phyloP scores from a whole-genome alignment of 2,113 vertebrate genomes.

The Gambusia affinis region DNA sequence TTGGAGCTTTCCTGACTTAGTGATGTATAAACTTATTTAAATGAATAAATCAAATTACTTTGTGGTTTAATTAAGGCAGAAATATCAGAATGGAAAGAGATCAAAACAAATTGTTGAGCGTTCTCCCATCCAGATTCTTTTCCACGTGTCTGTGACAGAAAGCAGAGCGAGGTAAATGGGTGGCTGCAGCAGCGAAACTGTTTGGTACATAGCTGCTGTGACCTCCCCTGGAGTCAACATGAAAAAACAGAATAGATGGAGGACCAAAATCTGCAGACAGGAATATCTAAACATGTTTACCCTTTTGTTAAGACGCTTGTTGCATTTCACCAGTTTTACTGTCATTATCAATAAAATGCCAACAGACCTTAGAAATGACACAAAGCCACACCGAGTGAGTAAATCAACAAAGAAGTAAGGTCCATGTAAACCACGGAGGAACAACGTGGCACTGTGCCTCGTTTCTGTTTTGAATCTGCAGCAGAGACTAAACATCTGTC shows the following conservation, averaged over 20 bases:
- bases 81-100: not conserved
- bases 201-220: not conserved
- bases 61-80: not conserved
- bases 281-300: not conserved
- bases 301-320: not conserved
- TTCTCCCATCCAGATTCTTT: not conserved
- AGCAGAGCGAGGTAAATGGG: not conserved
- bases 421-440: constrained; percentile 3
- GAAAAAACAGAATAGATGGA: not conserved
- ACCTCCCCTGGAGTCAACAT: not conserved
- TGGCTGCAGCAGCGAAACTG: not conserved
- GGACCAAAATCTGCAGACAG: not conserved
- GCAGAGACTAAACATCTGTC: constrained; percentile 35
- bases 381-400: not conserved
- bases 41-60: not conserved
- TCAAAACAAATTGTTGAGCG: not conserved
- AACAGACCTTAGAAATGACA: not conserved
- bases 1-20: no score
- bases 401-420: not conserved
- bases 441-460: constrained; percentile 12
- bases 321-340: not conserved
- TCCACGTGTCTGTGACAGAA: not conserved
- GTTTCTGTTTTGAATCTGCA: constrained; percentile 16
- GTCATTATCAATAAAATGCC: not conserved
- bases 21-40: not conserved